Evolutionary conservation across 2,113 vertebrate species (phyloP), one percentile per base, ranked within the genome.

Genomic region (Notiomystis cincta): DNA sequence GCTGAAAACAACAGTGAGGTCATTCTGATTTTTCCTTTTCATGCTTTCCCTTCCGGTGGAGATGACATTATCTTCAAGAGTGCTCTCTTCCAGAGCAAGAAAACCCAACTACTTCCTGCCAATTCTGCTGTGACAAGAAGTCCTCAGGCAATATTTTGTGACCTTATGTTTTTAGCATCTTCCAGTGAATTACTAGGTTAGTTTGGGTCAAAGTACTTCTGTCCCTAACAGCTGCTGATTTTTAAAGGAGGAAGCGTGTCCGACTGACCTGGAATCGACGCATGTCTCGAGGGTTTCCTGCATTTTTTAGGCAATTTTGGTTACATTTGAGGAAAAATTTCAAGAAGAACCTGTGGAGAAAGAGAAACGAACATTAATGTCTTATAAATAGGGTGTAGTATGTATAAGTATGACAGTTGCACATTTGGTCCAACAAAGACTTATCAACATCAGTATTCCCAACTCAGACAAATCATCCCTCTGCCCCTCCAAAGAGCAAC

Each of bases 281-380:
- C 99, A 99, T 99, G 97, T 99, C 99, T 93, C 99, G 98, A 73
- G 99, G 99, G 97, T 99, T 99, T 97, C 99, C 99, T 58, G 99
- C 99, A 97, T 99, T 99, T 98, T 99, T 99, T 98, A 99, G 98
- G 98, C 99, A 99, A 98, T 99, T 99, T 98, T 99, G 99, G 98
- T 99, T 99, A 98, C 99, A 99, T 98, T 99, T 99, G 97, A 99
- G 99, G 98, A 99, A 99, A 98, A 99, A 99, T 98, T 99, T 99
- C 97, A 99, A 98, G 98, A 99, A 99, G 98, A 99, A 99, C 97
- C 99, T 99, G 97, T 64, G 69, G 62, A 98, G 82, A 98, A 98
- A 96, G 66, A 95, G 94, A 95, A 40, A 92, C 0, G 0, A n/a
- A 28, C 30, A 65, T 98, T 96, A 98, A 53, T 7, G 11, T 65